Evolutionary conservation across 2,113 vertebrate genomes (phyloP), one percentile per base, ranked within the genome.

Genomic region (Perccottus glenii): DNA sequence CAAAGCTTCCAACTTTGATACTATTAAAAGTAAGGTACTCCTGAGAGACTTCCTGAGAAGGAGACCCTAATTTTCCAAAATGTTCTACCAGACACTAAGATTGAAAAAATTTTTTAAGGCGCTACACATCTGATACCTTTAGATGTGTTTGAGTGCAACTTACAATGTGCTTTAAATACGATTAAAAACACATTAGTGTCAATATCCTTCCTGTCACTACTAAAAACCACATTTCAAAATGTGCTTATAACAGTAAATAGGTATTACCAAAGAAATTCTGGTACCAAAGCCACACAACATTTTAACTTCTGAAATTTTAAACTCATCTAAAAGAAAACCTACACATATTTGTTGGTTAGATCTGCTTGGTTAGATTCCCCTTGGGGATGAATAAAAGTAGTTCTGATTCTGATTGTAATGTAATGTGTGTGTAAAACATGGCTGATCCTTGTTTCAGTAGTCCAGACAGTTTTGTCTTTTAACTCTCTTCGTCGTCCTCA

Each of bases 401-500:
- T n/a, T n/a, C n/a, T n/a, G n/a, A n/a, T n/a, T n/a, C n/a, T n/a
- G n/a, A n/a, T n/a, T n/a, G 8, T 57, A 55, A 5, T 48, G 38
- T 6, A 36, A 3, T 40, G 6, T 10, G 47, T 16, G 16, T 64
- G 36, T 62, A 50, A 60, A 70, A 60, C 2, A 42, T 35, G 27
- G 51, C 6, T 5, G 6, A 62, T 6, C 5, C 4, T 5, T 3
- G 0, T 4, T n/a, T 56, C 51, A 52, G 33, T 14, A 38, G 33
- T 59, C 7, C 33, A 44, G 45, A 33, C 27, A 15, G 33, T 40
- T n/a, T 2, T 10, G 38, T 36, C 52, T 64, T 45, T 90, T 83
- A 89, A 75, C 69, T 82, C 19, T 89, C 88, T 71, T 73, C 78
- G 1, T 89, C 88, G 50, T 64, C 80, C 11, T 92, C 89, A 0